phyloP scores from a whole-genome alignment of 2,113 vertebrate species.

The Rafetus swinhoei region DNA sequence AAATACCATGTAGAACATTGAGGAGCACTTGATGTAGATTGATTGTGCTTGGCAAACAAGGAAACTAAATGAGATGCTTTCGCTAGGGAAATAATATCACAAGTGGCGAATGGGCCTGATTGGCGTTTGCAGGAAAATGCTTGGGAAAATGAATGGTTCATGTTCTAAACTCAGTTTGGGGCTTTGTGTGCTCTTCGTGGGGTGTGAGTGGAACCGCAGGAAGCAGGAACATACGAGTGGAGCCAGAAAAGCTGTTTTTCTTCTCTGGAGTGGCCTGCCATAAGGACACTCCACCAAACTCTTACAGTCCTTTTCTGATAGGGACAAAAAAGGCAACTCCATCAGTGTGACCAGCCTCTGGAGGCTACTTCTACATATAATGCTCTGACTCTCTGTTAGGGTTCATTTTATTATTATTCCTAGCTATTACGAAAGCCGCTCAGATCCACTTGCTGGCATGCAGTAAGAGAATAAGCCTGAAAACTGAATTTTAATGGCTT shows the following conservation, averaged over 20 bases:
- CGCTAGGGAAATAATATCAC: not conserved
- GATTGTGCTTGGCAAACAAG: not conserved
- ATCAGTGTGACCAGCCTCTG: not conserved
- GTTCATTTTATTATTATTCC: too few relatives aligned
- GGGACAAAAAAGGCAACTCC: conserved; percentile 31
- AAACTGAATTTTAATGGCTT: conserved; percentile 55
- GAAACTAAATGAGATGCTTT: not conserved
- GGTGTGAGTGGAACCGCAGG: not conserved
- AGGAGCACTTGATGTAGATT: not conserved
- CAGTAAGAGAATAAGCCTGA: conserved; percentile 43
- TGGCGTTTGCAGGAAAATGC: not conserved
- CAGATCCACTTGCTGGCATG: conserved; percentile 25
- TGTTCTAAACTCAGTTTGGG: not conserved
- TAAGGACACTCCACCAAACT: not conserved
- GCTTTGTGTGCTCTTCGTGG: not conserved
- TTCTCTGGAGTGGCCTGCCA: not conserved
- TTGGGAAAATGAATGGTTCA: not conserved
- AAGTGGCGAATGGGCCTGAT: not conserved
- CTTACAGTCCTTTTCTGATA: not conserved
- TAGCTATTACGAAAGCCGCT: not conserved
- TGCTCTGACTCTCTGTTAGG: conserved; percentile 1
- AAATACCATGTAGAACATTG: not conserved
- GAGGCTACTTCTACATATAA: conserved; percentile 15
- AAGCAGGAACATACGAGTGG: not conserved
- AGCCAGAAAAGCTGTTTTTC: not conserved